A percentile compares a stretch with the other conserved stretches of the same genome.
Evolutionary conservation across 1,140 invertebrate species (phyloP).

Genomic region (Procambarus virginalis): DNA sequence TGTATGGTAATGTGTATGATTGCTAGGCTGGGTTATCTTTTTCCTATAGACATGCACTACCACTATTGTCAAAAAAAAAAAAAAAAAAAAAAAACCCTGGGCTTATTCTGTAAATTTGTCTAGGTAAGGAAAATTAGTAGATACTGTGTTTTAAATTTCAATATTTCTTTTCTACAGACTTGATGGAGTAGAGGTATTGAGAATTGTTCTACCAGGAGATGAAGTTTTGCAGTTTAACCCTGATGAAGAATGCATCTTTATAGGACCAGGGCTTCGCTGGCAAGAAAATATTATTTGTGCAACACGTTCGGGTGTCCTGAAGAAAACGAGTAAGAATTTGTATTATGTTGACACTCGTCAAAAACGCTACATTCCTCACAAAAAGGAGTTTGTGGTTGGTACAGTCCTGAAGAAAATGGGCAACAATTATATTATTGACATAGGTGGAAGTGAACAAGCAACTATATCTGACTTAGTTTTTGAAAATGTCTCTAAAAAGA

Average conservation of each 20-base stretch:
- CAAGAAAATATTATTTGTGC: conserved; percentile 85
- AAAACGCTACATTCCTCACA: conserved; percentile 86
- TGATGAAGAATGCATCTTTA: conserved; percentile 79
- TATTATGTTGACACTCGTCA: conserved; percentile 91
- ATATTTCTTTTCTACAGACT: conserved; percentile 3
- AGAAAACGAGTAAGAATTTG: conserved; percentile 57
- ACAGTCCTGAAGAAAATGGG: conserved; percentile 86
- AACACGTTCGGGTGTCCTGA: conserved; percentile 80
- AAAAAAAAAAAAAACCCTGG: too few species aligned
- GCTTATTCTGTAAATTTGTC: too few species aligned
- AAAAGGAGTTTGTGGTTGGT: conserved; percentile 90
- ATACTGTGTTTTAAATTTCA: neutral
- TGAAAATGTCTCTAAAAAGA: conserved; percentile 96
- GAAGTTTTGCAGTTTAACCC: conserved; percentile 75
- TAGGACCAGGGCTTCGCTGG: conserved; percentile 89
- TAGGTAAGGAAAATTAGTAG: neutral
- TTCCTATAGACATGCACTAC: too few species aligned
- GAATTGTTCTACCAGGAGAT: conserved; percentile 84
- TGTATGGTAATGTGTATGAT: too few species aligned
- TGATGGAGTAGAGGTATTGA: neutral
- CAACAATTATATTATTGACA: conserved; percentile 85
- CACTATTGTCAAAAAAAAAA: too few species aligned
- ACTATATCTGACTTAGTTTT: conserved; percentile 89
- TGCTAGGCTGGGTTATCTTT: too few species aligned
- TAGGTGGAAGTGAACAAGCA: conserved; percentile 88